A percentile compares a stretch with the other conserved stretches of the same genome.
Conservation (phyloP, 2,888 invertebrate genomes). For the Agrochola lychnidis region DNA sequence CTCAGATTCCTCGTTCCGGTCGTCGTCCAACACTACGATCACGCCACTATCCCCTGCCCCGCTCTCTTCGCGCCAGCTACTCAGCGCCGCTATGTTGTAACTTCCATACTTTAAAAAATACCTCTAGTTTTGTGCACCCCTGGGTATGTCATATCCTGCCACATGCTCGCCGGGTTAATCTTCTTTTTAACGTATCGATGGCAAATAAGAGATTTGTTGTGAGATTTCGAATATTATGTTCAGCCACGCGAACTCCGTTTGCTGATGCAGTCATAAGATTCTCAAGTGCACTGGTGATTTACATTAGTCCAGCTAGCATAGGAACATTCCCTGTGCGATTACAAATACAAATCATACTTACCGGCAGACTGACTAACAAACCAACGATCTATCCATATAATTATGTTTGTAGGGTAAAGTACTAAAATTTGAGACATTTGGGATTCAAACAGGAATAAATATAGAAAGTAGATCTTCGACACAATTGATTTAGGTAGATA, state of each 20-base stretch:
- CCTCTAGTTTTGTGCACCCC: background rate
- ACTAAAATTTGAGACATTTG: background rate
- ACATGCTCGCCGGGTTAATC: background rate
- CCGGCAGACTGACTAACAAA: background rate
- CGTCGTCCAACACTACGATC: background rate
- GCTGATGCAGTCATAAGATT: too few relatives aligned
- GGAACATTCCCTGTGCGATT: background rate
- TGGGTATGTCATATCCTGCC: slow-evolving; percentile 1
- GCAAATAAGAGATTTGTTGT: too few relatives aligned
- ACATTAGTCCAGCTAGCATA: background rate
- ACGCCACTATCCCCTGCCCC: background rate
- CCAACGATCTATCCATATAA: background rate
- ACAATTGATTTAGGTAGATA: background rate
- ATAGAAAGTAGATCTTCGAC: background rate
- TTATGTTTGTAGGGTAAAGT: background rate
- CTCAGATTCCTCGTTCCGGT: too few relatives aligned
- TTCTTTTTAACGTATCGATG: too few relatives aligned
- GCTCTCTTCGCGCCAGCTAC: background rate
- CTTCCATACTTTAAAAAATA: background rate
- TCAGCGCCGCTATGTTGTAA: background rate
- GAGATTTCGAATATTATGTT: too few relatives aligned
- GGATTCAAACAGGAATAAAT: background rate
- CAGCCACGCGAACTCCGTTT: background rate
- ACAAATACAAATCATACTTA: background rate
- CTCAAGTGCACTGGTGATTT: background rate